phyloP scores from a whole-genome alignment of 92 coral and sea anemone genomes.

The Porites divaricata region DNA sequence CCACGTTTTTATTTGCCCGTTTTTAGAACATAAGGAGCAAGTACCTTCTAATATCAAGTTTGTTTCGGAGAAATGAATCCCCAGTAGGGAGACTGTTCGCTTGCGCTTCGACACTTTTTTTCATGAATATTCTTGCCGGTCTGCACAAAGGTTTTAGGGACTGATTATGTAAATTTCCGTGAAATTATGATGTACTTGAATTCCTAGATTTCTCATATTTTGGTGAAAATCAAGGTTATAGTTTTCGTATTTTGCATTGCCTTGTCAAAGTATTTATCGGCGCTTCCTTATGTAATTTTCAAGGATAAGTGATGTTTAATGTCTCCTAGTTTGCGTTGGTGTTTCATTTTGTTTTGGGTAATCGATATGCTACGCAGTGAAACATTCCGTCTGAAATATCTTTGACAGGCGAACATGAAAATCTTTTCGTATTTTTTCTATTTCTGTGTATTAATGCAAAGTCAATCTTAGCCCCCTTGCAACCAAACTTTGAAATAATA shows the following conservation, averaged over 20 bases:
- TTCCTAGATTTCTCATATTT: constrained; percentile 25
- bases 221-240: constrained; percentile 14
- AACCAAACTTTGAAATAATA: no score
- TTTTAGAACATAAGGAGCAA: constrained; percentile 35
- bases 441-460: not conserved
- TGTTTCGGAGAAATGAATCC: not conserved
- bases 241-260: constrained; percentile 2
- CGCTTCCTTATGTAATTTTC: not conserved
- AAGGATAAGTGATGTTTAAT: no score
- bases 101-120: not conserved
- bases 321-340: no score
- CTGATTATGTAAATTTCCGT: constrained; percentile 36
- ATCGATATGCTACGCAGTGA: not conserved
- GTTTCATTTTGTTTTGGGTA: not conserved
- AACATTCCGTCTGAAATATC: constrained; percentile 12
- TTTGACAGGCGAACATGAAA: constrained; percentile 7
- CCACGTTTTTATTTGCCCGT: constrained; percentile 48
- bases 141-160: constrained; percentile 13
- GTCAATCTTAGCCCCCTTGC: no score
- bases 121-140: constrained; percentile 30
- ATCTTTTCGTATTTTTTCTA: not conserved
- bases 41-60: constrained; percentile 8
- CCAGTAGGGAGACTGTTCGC: not conserved
- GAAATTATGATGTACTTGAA: constrained; percentile 19
- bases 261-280: not conserved